Evolutionary conservation across 2,113 vertebrate genomes (phyloP), one percentile per base, ranked within the genome.

Genomic region (Micronycteris hirsuta): DNA sequence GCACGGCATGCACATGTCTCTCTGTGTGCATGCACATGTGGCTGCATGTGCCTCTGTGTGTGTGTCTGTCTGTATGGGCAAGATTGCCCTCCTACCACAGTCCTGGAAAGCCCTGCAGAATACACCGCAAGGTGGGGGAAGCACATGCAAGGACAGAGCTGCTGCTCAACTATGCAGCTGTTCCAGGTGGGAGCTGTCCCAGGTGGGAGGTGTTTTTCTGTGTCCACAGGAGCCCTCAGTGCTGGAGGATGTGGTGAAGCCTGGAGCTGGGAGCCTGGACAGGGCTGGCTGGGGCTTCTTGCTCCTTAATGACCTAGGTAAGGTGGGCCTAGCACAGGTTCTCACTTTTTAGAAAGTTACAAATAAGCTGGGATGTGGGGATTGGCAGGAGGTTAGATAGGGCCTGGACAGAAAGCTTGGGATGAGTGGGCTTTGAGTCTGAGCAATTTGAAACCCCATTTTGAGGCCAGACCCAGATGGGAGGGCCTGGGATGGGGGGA

Each of bases 181-280:
- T n/a, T 8, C 16, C 1, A 3, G 19, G 10, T 26, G 67, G 67
- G 31, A 28, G 3, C 12, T 89, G 56, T 24, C 33, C 15, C 12
- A 52, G 61, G 67, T 0, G 4, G 36, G 13, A 1, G 1, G 16
- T 19, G 1, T 6, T 86, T 15, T 24, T n/a, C 2, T 28, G 15
- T 36, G 14, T 68, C 47, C 15, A 19, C n/a, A 38, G 14, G 22
- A 70, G 16, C 33, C 83, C n/a, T n/a, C 83, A 6, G 41, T 12
- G 45, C 36, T 20, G 28, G 68, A 33, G 52, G 49, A 15, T 2
- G 2, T 13, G 22, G 14, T 7, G 11, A 41, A 54, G 20, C 31
- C 36, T 7, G 36, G n/a, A 70, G 45, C 36, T 22, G 45, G 65
- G 45, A 49, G 47, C 49, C n/a, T 12, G 22, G 67, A 17, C n/a